Evolutionary conservation across 2,797 vertebrate species (phyloP).

Genomic region (Lophura swinhoii): DNA sequence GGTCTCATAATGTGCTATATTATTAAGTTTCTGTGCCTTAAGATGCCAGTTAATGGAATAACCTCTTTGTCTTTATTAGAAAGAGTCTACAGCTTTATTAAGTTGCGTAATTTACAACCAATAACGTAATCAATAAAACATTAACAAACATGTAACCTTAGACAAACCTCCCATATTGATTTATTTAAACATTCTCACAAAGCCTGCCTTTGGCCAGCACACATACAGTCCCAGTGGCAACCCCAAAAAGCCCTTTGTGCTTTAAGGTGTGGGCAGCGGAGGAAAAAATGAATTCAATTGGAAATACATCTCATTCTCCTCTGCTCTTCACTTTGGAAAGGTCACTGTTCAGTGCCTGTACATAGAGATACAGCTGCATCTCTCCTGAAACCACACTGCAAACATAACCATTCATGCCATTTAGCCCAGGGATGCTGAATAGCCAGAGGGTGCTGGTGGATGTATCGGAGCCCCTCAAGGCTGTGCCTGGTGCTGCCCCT

Average conservation of each 20-base stretch:
- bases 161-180: slow-evolving; percentile 76
- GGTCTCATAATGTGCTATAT: slow-evolving; percentile 61
- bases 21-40: slow-evolving; percentile 70
- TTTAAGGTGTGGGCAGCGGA: neutral
- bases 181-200: slow-evolving; percentile 67
- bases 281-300: neutral
- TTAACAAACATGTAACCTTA: slow-evolving; percentile 77
- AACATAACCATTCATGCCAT: too few species aligned
- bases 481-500: neutral
- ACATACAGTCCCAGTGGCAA: neutral
- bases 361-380: neutral
- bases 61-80: slow-evolving; percentile 71
- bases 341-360: neutral
- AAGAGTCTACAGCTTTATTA: slow-evolving; percentile 74
- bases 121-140: slow-evolving; percentile 78
- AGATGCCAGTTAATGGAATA: slow-evolving; percentile 76
- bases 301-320: neutral
- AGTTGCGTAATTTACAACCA: slow-evolving; percentile 79
- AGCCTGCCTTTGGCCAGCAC: slow-evolving; percentile 35
- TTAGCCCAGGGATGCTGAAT: neutral
- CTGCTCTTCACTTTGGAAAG: neutral
- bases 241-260: neutral
- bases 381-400: neutral
- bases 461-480: neutral
- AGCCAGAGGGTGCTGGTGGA: neutral